phyloP scores from a whole-genome alignment of 2,797 vertebrate genomes.

The Melopsittacus undulatus region DNA sequence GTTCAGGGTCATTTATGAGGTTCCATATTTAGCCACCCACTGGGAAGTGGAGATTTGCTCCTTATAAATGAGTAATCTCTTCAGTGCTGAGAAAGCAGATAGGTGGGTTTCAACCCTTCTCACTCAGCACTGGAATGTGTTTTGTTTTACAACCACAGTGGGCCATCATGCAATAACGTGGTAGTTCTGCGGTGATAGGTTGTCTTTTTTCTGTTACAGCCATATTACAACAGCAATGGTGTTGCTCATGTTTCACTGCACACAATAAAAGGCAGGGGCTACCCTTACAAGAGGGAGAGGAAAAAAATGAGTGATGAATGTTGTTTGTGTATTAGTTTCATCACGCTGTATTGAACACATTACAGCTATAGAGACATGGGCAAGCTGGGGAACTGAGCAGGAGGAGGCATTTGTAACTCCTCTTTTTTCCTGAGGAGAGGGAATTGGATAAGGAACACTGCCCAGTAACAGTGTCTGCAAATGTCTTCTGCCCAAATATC shows the following conservation, averaged over 20 bases:
- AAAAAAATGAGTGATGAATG: background rate
- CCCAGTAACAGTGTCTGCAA: background rate
- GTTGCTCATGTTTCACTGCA: background rate
- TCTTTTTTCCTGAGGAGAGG: background rate
- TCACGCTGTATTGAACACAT: fast-evolving
- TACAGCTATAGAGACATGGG: background rate
- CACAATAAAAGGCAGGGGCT: background rate
- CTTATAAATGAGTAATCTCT: background rate
- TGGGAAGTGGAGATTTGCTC: background rate
- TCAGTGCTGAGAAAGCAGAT: background rate
- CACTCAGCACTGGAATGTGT: background rate
- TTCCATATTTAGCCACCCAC: background rate
- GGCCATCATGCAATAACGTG: background rate
- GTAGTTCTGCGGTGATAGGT: fast-evolving
- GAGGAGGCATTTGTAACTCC: background rate
- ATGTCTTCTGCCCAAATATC: background rate
- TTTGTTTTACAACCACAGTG: background rate
- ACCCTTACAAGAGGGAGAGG: background rate
- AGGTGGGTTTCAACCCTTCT: background rate
- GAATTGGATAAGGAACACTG: background rate
- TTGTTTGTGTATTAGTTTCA: background rate
- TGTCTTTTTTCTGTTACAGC: background rate
- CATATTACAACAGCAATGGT: fast-evolving
- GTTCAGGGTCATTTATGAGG: background rate
- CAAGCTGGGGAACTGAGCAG: background rate